A percentile compares a stretch with the other conserved stretches of the same genome.
Evolutionary conservation across 2,888 invertebrate species (phyloP).

Genomic region (Laspeyria flexula): DNA sequence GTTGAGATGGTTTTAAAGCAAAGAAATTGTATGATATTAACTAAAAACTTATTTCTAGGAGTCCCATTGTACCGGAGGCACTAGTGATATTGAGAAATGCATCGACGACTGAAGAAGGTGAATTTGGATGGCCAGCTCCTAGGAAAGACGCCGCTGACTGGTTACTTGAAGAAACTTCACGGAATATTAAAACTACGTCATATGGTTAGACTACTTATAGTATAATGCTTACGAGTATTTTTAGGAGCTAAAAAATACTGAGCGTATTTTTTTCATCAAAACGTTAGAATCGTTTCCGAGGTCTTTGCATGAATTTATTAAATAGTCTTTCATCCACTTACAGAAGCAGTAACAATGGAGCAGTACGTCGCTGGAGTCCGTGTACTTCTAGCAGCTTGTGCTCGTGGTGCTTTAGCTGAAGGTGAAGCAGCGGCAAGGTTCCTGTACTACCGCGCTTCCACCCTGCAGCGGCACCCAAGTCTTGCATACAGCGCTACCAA

Average conservation of each 20-base stretch:
- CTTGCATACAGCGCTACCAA: constrained; percentile 87
- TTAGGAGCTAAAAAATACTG: too few relatives aligned
- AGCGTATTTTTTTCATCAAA: too few relatives aligned
- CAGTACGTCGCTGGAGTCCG: constrained; percentile 88
- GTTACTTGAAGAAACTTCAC: constrained; percentile 86
- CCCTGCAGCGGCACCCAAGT: constrained; percentile 87
- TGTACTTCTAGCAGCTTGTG: constrained; percentile 86
- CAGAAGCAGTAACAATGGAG: constrained; percentile 84
- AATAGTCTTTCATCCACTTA: too few relatives aligned
- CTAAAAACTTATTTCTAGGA: constrained; percentile 69
- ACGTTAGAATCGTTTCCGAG: too few relatives aligned
- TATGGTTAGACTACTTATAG: constrained; percentile 59
- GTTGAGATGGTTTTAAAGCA: too few relatives aligned
- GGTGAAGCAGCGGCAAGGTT: constrained; percentile 88
- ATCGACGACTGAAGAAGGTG: constrained; percentile 89
- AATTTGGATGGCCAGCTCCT: constrained; percentile 88
- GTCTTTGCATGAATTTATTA: too few relatives aligned
- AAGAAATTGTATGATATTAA: too few relatives aligned
- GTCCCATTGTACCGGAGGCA: constrained; percentile 85
- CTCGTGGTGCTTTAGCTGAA: constrained; percentile 86
- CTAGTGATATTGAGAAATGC: constrained; percentile 85
- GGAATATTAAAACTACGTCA: constrained; percentile 85
- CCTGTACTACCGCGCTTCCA: constrained; percentile 88
- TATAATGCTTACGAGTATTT: too few relatives aligned
- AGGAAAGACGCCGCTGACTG: constrained; percentile 87